Evolutionary conservation across 2,113 vertebrate species (phyloP), one percentile per base, ranked within the genome.

Genomic region (Brachyistius frenatus): DNA sequence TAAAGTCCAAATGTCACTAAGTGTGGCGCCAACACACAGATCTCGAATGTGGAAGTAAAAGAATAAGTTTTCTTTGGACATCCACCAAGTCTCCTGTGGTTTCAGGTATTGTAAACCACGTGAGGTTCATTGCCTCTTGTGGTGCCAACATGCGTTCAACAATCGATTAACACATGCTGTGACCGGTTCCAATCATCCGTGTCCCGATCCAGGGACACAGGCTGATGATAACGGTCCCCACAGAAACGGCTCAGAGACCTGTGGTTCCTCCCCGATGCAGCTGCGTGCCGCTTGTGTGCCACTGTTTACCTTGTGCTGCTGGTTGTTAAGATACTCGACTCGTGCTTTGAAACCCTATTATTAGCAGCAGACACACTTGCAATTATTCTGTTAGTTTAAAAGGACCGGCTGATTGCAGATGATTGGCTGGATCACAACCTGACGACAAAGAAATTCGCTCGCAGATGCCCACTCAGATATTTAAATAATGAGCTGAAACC

Each of bases 301-400:
- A 11, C 37, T 41, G 46, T 70, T 64, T 54, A 80, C 70, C 61
- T 60, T 58, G 78, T 49, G 5, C 16, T 57, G 33, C 36, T 60
- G 37, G 73, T 80, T 70, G 80, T 49, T 56, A 8, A 73, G 49
- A 49, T 44, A 64, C 71, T 83, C 66, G 58, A 83, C 65, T 73
- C 52, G 61, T 74, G 62, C 76, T 63, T 72, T 73, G 66, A 77
- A 64, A 76, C 50, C 73, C 76, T 75, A 65, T 75, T 76, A 83
- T 90, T 84, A 88, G 70, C 66, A 73, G 61, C 60, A 67, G 52
- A 78, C 70, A 84, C 79, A 85, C 77, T 73, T 79, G 70, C 64
- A 88, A 91, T 90, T 88, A 91, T 85, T 82, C 77, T 64, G 64
- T 91, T 88, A 70, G 60, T 49, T 39, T 83, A 61, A 86, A 86